Conservation (phyloP, 2,797 vertebrate species). For the Petrocephalus schoutedeni region DNA sequence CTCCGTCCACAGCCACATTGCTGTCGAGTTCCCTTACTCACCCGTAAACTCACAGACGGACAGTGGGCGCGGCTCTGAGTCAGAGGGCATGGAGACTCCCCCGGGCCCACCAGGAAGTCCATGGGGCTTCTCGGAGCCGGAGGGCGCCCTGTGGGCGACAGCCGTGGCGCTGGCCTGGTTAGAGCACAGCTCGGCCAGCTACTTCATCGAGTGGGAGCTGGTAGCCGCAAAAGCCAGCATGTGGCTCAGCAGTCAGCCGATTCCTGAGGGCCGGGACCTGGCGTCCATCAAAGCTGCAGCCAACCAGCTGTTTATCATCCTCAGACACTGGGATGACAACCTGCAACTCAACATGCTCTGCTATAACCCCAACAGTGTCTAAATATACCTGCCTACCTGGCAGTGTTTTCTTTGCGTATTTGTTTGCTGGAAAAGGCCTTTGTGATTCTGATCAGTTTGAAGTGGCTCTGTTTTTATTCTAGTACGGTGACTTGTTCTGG, state of each 20-base stretch:
- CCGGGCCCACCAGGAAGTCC: conserved; percentile 28
- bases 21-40: conserved; percentile 42
- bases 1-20: conserved; percentile 37
- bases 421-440: conserved; percentile 10
- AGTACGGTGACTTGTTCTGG: background rate
- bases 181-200: conserved; percentile 89
- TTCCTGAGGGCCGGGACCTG: conserved; percentile 75
- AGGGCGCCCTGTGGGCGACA: conserved; percentile 86
- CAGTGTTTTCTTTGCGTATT: background rate
- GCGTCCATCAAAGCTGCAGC: conserved; percentile 73
- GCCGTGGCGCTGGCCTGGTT: conserved; percentile 90
- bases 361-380: conserved; percentile 87
- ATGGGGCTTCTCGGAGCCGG: conserved; percentile 49
- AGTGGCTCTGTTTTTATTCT: background rate
- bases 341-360: conserved; percentile 93
- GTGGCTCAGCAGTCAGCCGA: conserved; percentile 77
- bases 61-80: conserved; percentile 42
- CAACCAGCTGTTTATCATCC: conserved; percentile 92
- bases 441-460: background rate
- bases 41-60: conserved; percentile 23
- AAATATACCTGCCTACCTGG: background rate
- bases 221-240: conserved; percentile 86
- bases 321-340: conserved; percentile 95
- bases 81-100: background rate
- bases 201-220: conserved; percentile 92